These are phyloP conservation scores for Scomber colias DNA, from an alignment of 2,113 vertebrate species.

Conservation along the genomic window DNA sequence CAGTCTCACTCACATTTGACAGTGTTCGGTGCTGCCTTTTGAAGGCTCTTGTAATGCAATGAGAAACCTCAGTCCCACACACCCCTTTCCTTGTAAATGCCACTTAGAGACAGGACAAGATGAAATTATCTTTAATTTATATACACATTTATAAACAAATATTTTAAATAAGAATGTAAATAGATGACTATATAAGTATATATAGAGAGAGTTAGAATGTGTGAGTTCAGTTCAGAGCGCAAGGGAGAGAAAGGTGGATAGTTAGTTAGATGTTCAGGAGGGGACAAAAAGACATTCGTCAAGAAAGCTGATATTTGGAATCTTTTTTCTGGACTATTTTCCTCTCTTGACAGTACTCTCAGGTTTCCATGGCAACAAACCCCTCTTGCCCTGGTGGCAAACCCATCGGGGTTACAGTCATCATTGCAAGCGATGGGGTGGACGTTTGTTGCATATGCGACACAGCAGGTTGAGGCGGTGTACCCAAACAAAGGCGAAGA, in stretches of 20 bases:
- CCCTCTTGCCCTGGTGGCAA: conserved; percentile 31
- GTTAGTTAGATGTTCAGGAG: conserved; percentile 30
- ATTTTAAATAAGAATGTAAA: conserved; percentile 86
- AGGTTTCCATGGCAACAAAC: conserved; percentile 74
- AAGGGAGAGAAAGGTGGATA: conserved; percentile 38
- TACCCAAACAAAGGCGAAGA: conserved; percentile 26
- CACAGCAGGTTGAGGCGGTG: conserved; percentile 40
- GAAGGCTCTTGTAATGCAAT: conserved; percentile 82
- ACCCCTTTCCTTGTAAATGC: conserved; percentile 84
- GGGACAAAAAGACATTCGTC: conserved; percentile 26
- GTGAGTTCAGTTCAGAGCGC: conserved; percentile 59
- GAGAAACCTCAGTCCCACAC: conserved; percentile 85
- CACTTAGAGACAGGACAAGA: conserved; percentile 82
- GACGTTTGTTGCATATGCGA: conserved; percentile 65
- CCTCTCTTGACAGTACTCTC: conserved; percentile 74
- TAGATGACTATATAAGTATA: conserved; percentile 78
- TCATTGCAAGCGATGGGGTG: conserved; percentile 41
- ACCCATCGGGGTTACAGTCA: conserved; percentile 12
- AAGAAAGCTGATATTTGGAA: conserved; percentile 58
- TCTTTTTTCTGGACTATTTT: conserved; percentile 64
- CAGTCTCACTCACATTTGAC: conserved; percentile 60
- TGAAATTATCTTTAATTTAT: conserved; percentile 84
- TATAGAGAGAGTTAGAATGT: conserved; percentile 52
- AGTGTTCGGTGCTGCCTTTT: conserved; percentile 84
- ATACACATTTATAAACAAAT: conserved; percentile 84